Conservation (phyloP, 2,888 invertebrate genomes). For the Stomorhina lunata region DNA sequence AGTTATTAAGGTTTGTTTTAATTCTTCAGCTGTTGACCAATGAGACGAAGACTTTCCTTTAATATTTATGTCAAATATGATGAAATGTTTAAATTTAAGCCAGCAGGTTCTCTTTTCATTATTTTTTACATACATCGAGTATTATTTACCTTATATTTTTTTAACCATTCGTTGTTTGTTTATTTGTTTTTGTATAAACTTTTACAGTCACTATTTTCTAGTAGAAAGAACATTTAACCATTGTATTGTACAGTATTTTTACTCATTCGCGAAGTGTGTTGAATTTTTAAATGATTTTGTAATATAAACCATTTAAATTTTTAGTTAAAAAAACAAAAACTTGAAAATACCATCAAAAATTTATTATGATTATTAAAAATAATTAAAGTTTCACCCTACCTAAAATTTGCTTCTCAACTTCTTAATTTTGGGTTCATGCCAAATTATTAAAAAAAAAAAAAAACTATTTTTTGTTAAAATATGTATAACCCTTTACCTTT, state of each 20-base stretch:
- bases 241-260: neutral
- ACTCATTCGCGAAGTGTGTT: constrained; percentile 20
- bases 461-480: too few relatives aligned
- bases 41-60: neutral
- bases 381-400: constrained; percentile 39
- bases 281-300: constrained; percentile 23
- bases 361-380: constrained; percentile 42
- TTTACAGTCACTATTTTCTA: constrained; percentile 21
- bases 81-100: neutral
- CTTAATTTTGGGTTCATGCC: too few relatives aligned
- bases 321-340: constrained; percentile 47
- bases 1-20: constrained; percentile 8
- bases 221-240: neutral
- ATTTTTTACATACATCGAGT: neutral
- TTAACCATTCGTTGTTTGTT: constrained; percentile 8
- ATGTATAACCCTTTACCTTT: too few relatives aligned
- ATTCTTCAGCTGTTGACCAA: constrained; percentile 1
- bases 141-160: constrained; percentile 18
- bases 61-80: constrained; percentile 9
- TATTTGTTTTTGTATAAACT: neutral
- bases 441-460: too few relatives aligned
- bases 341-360: constrained; percentile 63
- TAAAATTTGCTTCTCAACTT: constrained; percentile 53
- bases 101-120: neutral
- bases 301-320: constrained; percentile 28